Evolutionary conservation across 2,113 vertebrate genomes (phyloP).

Genomic region (Chauna torquata): DNA sequence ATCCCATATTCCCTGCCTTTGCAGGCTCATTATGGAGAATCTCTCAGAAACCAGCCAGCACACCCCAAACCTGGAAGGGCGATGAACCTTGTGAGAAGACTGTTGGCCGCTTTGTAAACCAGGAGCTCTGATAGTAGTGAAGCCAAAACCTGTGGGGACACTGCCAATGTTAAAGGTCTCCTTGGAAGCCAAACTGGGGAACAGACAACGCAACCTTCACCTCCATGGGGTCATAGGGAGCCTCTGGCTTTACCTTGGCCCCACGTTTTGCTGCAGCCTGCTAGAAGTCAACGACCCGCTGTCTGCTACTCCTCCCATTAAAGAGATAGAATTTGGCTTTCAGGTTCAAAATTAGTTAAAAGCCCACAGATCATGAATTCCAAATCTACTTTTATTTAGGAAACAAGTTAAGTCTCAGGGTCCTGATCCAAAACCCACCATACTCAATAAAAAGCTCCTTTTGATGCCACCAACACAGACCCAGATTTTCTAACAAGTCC

Average conservation of each 20-base stretch:
- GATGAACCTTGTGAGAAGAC: neutral
- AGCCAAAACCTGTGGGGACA: neutral
- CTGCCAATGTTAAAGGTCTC: neutral
- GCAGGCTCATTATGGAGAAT: neutral
- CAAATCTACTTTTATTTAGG: neutral
- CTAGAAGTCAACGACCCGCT: neutral
- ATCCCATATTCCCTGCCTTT: neutral
- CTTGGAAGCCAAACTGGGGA: neutral
- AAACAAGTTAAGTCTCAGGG: neutral
- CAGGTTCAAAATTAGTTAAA: neutral
- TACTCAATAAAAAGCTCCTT: neutral
- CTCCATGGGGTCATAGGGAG: neutral
- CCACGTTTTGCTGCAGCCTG: neutral
- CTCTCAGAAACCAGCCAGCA: neutral
- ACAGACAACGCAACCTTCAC: rapidly evolving
- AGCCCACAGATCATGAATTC: neutral
- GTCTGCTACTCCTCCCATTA: neutral
- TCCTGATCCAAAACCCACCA: neutral
- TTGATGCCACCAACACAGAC: neutral
- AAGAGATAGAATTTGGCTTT: neutral
- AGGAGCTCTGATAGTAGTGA: neutral
- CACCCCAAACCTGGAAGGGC: rapidly evolving
- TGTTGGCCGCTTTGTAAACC: neutral
- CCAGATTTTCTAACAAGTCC: neutral
- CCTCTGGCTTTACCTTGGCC: neutral